Percentiles rank a stretch among this genome's conserved stretches.
phyloP scores from a whole-genome alignment of 2,888 invertebrate species.

The Torymus texanus region DNA sequence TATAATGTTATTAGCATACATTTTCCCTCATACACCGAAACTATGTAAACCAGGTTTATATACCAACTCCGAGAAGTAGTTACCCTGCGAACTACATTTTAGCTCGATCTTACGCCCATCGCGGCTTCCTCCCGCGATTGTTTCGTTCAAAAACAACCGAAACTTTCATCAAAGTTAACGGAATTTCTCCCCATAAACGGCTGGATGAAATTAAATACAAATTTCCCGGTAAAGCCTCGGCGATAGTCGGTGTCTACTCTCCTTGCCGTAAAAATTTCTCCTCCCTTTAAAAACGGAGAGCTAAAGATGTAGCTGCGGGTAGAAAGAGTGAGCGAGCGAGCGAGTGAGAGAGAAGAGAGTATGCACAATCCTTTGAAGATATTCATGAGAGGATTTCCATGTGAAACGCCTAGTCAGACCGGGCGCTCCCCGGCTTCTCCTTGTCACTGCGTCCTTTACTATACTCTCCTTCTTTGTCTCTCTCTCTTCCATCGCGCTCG shows the following conservation, averaged over 20 bases:
- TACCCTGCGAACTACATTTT: not conserved
- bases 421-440: slow-evolving; percentile 59
- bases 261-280: slow-evolving; percentile 26
- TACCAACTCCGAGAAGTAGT: too few species aligned
- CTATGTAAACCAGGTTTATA: too few species aligned
- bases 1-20: too few species aligned
- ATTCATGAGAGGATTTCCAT: slow-evolving; percentile 73
- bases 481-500: slow-evolving; percentile 13
- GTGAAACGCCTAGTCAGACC: slow-evolving; percentile 67
- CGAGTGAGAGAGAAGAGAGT: not conserved
- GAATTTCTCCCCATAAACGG: not conserved
- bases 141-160: not conserved
- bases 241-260: not conserved
- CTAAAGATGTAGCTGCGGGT: not conserved
- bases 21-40: too few species aligned
- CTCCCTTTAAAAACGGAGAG: slow-evolving; percentile 5
- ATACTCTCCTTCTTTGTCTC: slow-evolving; percentile 32
- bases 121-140: not conserved
- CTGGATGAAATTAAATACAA: slow-evolving; percentile 29
- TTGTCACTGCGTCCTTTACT: slow-evolving; percentile 48
- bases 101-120: too few species aligned
- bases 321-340: not conserved
- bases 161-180: not conserved
- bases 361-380: slow-evolving; percentile 66
- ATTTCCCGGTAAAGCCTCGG: slow-evolving; percentile 16